Evolutionary conservation across 1,140 invertebrate species (phyloP).

Genomic region (Coboldia fuscipes): DNA sequence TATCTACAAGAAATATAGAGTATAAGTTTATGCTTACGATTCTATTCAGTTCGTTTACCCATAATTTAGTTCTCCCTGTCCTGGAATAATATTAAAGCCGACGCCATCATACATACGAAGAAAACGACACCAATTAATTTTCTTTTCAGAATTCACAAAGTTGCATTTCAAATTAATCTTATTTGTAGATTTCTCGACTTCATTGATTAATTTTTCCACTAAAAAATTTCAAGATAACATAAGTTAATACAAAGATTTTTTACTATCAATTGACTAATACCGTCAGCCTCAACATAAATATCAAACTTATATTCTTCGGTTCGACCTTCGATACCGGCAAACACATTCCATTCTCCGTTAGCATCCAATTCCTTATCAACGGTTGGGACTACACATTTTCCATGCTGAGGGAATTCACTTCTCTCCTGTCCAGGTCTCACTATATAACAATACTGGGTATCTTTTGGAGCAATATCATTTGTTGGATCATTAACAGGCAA

Average conservation of each 20-base stretch:
- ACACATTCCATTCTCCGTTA: neutral
- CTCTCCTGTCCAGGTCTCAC: neutral
- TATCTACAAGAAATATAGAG: neutral
- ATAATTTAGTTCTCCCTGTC: too few species aligned
- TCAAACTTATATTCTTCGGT: neutral
- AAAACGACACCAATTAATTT: neutral
- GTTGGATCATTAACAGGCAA: neutral
- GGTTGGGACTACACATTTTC: neutral
- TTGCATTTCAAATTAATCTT: neutral
- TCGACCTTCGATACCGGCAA: neutral
- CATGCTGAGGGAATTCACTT: neutral
- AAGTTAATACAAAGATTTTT: too few species aligned
- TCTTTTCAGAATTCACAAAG: neutral
- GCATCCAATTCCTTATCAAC: neutral
- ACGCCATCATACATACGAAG: neutral
- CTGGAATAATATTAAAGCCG: neutral
- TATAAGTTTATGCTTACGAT: neutral
- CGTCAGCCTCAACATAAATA: neutral
- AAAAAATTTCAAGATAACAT: conserved; percentile 1
- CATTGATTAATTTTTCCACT: neutral
- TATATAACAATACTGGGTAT: neutral
- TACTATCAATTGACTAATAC: too few species aligned
- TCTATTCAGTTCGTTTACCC: too few species aligned
- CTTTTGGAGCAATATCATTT: neutral
- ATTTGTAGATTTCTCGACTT: neutral